Evolutionary conservation across 2,113 vertebrate species (phyloP).

Genomic region (Sceloporus tristichus): DNA sequence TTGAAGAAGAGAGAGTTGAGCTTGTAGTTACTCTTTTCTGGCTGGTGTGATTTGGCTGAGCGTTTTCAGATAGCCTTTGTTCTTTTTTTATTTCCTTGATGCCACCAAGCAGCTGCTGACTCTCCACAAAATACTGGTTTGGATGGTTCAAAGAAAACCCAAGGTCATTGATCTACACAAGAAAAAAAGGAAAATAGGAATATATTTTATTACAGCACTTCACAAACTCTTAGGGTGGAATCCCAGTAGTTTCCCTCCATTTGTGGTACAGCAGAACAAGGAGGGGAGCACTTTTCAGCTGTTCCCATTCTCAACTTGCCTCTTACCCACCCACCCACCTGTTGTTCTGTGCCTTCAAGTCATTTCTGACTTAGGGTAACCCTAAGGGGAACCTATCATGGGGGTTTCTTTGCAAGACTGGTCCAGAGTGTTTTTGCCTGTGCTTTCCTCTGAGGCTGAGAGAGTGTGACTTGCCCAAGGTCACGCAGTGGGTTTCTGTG

Average conservation of each 20-base stretch:
- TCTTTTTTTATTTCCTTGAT: conserved; percentile 89
- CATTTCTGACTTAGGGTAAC: no score
- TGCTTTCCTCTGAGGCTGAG: no score
- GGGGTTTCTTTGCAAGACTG: no score
- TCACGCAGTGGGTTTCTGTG: no score
- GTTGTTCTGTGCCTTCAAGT: no score
- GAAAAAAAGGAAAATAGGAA: conserved; percentile 45
- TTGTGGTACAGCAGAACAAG: neutral
- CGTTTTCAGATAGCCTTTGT: conserved; percentile 69
- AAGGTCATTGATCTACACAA: conserved; percentile 86
- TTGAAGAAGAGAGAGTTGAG: conserved; percentile 58
- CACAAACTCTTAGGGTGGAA: neutral
- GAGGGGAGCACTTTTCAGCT: neutral
- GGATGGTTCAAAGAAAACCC: conserved; percentile 95
- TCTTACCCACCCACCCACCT: no score
- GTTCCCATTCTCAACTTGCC: neutral
- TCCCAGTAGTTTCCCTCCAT: neutral
- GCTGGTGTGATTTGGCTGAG: conserved; percentile 70
- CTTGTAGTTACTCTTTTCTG: conserved; percentile 56
- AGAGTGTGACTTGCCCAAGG: no score
- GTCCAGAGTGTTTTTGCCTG: no score
- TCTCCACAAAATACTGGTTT: conserved; percentile 97
- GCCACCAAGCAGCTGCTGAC: conserved; percentile 79
- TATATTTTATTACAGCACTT: neutral
- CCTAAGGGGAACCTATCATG: no score